Percentiles rank a stretch among this genome's conserved stretches.
Conservation (phyloP, 2,113 vertebrate genomes). For the Nibea coibor region DNA sequence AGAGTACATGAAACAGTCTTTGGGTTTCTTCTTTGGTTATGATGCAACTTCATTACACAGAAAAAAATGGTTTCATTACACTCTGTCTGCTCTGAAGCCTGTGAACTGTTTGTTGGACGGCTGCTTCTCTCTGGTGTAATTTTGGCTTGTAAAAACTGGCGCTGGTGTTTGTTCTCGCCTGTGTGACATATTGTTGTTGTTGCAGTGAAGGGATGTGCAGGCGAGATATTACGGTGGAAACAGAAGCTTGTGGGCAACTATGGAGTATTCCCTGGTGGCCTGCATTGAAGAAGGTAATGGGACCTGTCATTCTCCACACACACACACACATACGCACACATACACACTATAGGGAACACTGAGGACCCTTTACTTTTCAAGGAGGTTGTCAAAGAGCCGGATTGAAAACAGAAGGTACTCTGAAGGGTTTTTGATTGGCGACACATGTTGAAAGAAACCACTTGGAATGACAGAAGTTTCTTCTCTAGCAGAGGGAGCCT, state of each 20-base stretch:
- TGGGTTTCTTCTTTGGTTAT: conserved; percentile 26
- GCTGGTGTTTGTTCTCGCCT: conserved; percentile 32
- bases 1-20: conserved; percentile 37
- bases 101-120: not conserved
- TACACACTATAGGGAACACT: conserved; percentile 11
- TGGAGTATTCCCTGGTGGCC: conserved; percentile 37
- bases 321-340: conserved; percentile 5
- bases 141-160: conserved; percentile 22
- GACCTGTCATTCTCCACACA: conserved; percentile 45
- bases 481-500: conserved; percentile 33
- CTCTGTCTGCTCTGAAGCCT: conserved; percentile 30
- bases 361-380: conserved; percentile 55
- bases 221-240: conserved; percentile 14
- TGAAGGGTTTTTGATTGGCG: conserved; percentile 63
- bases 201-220: not conserved
- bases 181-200: conserved; percentile 17
- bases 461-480: conserved; percentile 53
- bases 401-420: conserved; percentile 78
- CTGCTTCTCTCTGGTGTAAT: conserved; percentile 16
- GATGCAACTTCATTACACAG: conserved; percentile 44
- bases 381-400: conserved; percentile 52
- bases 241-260: conserved; percentile 50
- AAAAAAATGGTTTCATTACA: conserved; percentile 36
- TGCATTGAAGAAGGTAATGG: conserved; percentile 50
- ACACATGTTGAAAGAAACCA: conserved; percentile 67